Evolutionary conservation across 2,113 vertebrate genomes (phyloP), one percentile per base, ranked within the genome.

Genomic region (Nyctibius bracteatus): DNA sequence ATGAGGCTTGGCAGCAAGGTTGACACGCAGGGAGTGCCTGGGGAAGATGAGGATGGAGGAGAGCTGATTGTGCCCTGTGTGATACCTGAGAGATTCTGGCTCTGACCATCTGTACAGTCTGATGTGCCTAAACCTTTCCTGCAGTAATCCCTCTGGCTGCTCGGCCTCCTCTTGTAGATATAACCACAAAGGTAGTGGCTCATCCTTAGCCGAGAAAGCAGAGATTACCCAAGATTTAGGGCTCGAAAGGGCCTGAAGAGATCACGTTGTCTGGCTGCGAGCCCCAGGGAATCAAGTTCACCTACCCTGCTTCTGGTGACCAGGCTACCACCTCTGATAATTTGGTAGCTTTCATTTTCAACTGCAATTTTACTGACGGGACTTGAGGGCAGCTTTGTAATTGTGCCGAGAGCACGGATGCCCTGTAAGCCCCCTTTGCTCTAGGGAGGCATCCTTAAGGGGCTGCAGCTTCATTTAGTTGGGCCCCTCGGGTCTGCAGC

Each of bases 41-140:
- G 81, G 57, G 74, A 81, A 82, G 91, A 73, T 33, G 54, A 62
- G 91, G 81, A 54, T 35, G 54, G 81, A 82, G 81, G 14, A 95
- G 71, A 87, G 87, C 37, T 80, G 84, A 10, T 47, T 61, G 92
- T 73, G 87, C 94, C 84, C 92, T 91, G 90, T 83, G 87, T 93
- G 94, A 82, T 88, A 91, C 91, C 91, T 77, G 90, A 94, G 84
- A 82, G 73, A 55, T 87, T 89, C 95, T 59, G 59, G 86, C 68
- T 92, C 67, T n/a, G 77, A 61, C 93, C 95, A 96, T 97, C 95
- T 96, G 94, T 31, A 20, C 89, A 57, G 72, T 49, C 68, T 63
- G 85, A 88, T 86, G 94, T 93, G 78, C 85, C 78, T 44, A 30
- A 75, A 33, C 47, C 58, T 59, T 59, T 61, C 35, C 75, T 0